These are phyloP conservation scores for Choristoneura fumiferana DNA, from an alignment of 1,140 invertebrate species.

Conservation along the genomic window DNA sequence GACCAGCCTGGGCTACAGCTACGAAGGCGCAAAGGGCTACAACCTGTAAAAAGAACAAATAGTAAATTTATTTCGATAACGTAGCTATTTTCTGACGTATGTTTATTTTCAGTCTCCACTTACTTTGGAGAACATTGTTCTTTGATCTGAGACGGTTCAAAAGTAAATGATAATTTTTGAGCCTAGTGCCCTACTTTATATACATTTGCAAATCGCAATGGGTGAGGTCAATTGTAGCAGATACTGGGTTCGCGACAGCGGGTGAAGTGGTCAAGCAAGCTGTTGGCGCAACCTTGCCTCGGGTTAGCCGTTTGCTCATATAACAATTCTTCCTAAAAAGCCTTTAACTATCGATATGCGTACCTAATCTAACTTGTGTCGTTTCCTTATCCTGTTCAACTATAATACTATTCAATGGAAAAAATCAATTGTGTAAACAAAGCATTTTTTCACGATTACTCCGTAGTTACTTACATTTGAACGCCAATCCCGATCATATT, in stretches of 20 bases:
- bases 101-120: slow-evolving; percentile 16
- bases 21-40: slow-evolving; percentile 43
- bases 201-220: slow-evolving; percentile 10
- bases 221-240: slow-evolving; percentile 1
- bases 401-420: too few species aligned
- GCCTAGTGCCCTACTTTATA: slow-evolving; percentile 5
- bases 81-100: not conserved
- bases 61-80: slow-evolving; percentile 9
- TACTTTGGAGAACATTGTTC: slow-evolving; percentile 31
- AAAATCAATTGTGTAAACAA: too few species aligned
- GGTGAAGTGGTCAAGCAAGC: slow-evolving; percentile 44
- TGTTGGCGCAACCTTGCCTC: slow-evolving; percentile 37
- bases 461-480: too few species aligned
- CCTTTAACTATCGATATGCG: not conserved
- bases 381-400: too few species aligned
- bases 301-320: slow-evolving; percentile 13
- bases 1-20: slow-evolving; percentile 47
- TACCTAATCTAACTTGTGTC: too few species aligned
- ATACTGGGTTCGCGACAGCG: slow-evolving; percentile 22
- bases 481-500: too few species aligned
- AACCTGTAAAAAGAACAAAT: slow-evolving; percentile 35
- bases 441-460: too few species aligned
- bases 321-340: slow-evolving; percentile 11
- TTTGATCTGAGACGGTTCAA: slow-evolving; percentile 13
- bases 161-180: slow-evolving; percentile 20